These are phyloP conservation scores for Meriones psammophilus DNA, from an alignment of 2,797 vertebrate species.

Conservation along the genomic window DNA sequence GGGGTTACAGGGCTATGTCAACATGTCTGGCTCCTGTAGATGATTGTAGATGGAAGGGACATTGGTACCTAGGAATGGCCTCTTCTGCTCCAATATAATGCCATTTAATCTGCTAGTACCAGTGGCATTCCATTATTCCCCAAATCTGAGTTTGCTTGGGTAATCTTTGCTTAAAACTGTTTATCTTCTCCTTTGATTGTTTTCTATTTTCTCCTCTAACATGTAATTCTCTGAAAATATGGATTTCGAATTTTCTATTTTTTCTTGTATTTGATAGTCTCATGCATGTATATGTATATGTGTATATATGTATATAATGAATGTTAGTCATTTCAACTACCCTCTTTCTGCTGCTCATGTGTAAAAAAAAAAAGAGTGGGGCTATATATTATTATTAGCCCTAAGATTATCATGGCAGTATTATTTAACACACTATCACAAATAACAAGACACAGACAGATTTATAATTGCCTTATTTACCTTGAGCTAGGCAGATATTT, in stretches of 20 bases:
- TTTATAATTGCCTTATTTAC: too few relatives aligned
- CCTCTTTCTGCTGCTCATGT: background rate
- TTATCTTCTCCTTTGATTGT: background rate
- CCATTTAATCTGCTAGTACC: background rate
- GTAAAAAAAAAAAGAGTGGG: too few relatives aligned
- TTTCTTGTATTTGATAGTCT: background rate
- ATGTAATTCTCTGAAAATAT: background rate
- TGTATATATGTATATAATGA: background rate
- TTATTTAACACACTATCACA: too few relatives aligned
- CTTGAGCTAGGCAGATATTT: too few relatives aligned
- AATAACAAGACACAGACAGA: too few relatives aligned
- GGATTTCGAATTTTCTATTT: background rate
- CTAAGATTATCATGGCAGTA: too few relatives aligned
- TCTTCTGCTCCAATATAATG: background rate
- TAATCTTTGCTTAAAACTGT: background rate
- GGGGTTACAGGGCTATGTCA: background rate
- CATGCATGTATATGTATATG: background rate
- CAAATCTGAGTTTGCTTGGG: background rate
- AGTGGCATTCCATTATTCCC: background rate
- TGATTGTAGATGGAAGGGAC: background rate
- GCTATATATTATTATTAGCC: too few relatives aligned
- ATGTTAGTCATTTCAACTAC: background rate
- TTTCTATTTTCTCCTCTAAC: slow-evolving; percentile 32
- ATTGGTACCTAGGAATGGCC: background rate
- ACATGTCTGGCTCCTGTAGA: background rate